Evolutionary conservation across 2,888 invertebrate species (phyloP), one percentile per base, ranked within the genome.

Genomic region (Dynastes maya): DNA sequence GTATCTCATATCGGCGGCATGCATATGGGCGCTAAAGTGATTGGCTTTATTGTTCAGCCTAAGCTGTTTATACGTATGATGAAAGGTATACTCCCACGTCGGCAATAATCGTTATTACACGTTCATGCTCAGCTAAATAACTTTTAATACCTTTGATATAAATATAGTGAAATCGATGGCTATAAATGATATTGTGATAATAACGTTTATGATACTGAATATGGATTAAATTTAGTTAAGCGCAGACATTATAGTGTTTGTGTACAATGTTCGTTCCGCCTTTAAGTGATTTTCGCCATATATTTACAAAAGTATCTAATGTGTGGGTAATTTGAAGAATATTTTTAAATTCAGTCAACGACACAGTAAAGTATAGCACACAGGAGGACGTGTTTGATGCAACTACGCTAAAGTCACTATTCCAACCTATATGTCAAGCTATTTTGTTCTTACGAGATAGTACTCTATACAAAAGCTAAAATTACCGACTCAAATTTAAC

Each of bases 151-250:
- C 55, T 4, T 22, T 58, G 55, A 22, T 22, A 22, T 16, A 58
- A 58, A 22, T 22, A 58, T 22, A n/a, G n/a, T 58, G 22, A 22
- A 58, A 58, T 58, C 8, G 16, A 6, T 22, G 22, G 6, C 55
- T 58, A 58, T 16, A 58, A 8, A 22, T 58, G 22, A 58, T 58
- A 58, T 58, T 58, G 55, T 58, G 22, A 5, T 22, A 58, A 58
- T 58, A 58, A 58, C 22, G 22, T 22, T 53, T 16, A 16, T 8
- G 55, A 27, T 58, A 16, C 22, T 8, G n/a, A 16, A 58, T 58
- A 16, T 2, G 55, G 5, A 22, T 58, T 22, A 16, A 16, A 8
- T 58, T 58, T 22, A 58, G 55, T 58, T 58, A 58, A 58, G 8
- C 3, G 9, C 55, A 58, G 22, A 8, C 55, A 58, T 58, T 58